Base-by-base conservation (phyloP, 2,888 invertebrate genomes). In the Opisthograptis luteolata region DNA sequence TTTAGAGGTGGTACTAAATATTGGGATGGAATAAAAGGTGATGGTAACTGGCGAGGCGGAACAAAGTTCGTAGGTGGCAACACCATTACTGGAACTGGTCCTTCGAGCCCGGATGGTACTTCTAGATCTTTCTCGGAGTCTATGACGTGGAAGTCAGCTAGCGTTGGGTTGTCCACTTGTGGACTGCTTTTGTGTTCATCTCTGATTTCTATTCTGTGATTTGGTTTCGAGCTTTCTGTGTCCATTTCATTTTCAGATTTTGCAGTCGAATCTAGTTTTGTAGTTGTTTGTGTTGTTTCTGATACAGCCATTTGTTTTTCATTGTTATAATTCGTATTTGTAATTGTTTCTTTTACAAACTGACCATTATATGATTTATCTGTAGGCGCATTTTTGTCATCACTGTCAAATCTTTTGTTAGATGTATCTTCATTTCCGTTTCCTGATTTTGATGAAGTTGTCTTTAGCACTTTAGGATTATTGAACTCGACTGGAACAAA, bases 91-190 rank as follows among this genome's bases (percentile, higher is more conserved):
- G 91, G 87, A 1, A 84, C 60, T 0, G 89, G 89, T 0, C 91
- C 91, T 68, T 92, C 91, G 0, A 87, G 28, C 0, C 91, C 91
- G 0, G 76, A 61, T 0, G 92, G 92, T 0, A 90, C 83, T 27
- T 91, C 91, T 43, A 92, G 67, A 66, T 92, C 92, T 52, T 75
- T 83, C 1, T 88, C 90, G 0, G 81, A 66, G 52, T 91, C 81
- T 55, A 91, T 82, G 1, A 91, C 77, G 40, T 91, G 90, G 36
- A 89, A 91, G 49, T 72, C 62, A 0, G 75, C 56, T 27, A 87
- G 59, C 5, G 56, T 73, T 0, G 85, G 84, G 59, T 87, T 84
- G 0, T 78, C 72, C 27, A 81, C 60, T 3, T 20, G 19, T 46
- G 48, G 57, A 9, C 42, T 34, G 9, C 35, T 34, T 9, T 41